These are phyloP conservation scores for Phanerotoma sp. DNA, from an alignment of 2,888 invertebrate species.

Conservation along the genomic window DNA sequence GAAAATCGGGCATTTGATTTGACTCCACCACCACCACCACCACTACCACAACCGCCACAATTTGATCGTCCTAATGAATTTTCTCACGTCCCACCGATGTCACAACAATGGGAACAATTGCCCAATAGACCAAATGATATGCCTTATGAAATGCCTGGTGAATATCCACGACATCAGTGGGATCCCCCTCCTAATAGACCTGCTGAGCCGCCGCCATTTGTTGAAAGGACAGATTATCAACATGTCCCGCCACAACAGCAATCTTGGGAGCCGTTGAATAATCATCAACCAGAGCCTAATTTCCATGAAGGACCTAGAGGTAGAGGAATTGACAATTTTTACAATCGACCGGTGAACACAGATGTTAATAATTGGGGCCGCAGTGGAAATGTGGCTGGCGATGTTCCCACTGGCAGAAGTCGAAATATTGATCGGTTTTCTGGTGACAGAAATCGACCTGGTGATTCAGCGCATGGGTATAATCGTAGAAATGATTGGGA, in stretches of 20 bases:
- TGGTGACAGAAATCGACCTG: slow-evolving; percentile 36
- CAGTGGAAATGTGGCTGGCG: neutral
- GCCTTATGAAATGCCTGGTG: slow-evolving; percentile 24
- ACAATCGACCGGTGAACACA: slow-evolving; percentile 5
- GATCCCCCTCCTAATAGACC: slow-evolving; percentile 27
- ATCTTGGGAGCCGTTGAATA: slow-evolving; percentile 22
- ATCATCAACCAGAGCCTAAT: slow-evolving; percentile 12
- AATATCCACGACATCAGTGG: slow-evolving; percentile 23
- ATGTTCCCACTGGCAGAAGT: neutral
- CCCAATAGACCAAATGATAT: slow-evolving; percentile 29
- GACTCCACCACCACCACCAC: no score
- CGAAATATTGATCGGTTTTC: slow-evolving; percentile 7
- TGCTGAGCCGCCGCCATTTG: slow-evolving; percentile 32
- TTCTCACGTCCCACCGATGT: slow-evolving; percentile 29
- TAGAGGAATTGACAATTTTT: slow-evolving; percentile 34
- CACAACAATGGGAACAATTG: slow-evolving; percentile 32
- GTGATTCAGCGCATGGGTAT: slow-evolving; percentile 32
- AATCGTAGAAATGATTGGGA: slow-evolving; percentile 31
- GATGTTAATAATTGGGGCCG: slow-evolving; percentile 12
- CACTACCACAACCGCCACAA: no score
- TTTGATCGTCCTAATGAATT: slow-evolving; percentile 40
- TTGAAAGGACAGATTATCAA: slow-evolving; percentile 38
- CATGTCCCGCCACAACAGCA: slow-evolving; percentile 27
- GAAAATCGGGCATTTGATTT: slow-evolving; percentile 29
- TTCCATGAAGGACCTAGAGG: slow-evolving; percentile 21